These are phyloP conservation scores for Nemopilema nomurai DNA, from an alignment of 30 jellyfish, hydroid and myxozoan genomes.

Conservation along the genomic window DNA sequence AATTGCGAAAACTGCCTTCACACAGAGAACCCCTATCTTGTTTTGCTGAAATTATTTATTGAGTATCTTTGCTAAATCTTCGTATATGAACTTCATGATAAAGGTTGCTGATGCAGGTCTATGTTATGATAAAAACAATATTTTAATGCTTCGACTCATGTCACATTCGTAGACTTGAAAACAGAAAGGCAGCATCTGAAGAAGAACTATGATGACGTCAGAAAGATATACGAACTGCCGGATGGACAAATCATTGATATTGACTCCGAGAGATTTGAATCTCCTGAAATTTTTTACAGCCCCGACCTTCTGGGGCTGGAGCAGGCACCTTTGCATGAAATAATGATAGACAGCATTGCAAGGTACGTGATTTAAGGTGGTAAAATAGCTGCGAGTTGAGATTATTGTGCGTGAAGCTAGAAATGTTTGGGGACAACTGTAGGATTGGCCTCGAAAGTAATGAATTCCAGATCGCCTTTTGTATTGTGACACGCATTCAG, in stretches of 20 bases:
- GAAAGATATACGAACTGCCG: constrained; percentile 76
- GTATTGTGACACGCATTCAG: not conserved
- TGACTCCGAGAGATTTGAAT: constrained; percentile 81
- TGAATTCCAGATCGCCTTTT: not conserved
- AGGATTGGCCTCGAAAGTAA: not conserved
- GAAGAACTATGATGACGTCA: constrained; percentile 58
- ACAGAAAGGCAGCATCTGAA: constrained; percentile 48
- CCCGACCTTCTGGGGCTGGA: constrained; percentile 80
- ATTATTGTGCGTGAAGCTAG: too few species aligned
- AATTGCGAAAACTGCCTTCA: too few species aligned
- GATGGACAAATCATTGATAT: constrained; percentile 94
- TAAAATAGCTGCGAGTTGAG: not conserved
- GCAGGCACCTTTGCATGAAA: constrained; percentile 67
- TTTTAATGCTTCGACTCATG: too few species aligned
- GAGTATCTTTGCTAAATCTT: too few species aligned
- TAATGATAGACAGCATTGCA: constrained; percentile 57
- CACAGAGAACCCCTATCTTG: too few species aligned
- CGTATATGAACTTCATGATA: too few species aligned
- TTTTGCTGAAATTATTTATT: too few species aligned
- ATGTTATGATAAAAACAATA: too few species aligned
- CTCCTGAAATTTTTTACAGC: constrained; percentile 78
- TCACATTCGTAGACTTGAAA: constrained; percentile 44
- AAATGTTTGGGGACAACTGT: too few species aligned
- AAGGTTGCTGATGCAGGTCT: too few species aligned
- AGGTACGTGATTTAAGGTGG: constrained; percentile 33